A percentile compares a stretch with the other conserved stretches of the same genome.
Evolutionary conservation across 2,888 invertebrate species (phyloP).

Genomic region (Nephrotoma appendiculata): DNA sequence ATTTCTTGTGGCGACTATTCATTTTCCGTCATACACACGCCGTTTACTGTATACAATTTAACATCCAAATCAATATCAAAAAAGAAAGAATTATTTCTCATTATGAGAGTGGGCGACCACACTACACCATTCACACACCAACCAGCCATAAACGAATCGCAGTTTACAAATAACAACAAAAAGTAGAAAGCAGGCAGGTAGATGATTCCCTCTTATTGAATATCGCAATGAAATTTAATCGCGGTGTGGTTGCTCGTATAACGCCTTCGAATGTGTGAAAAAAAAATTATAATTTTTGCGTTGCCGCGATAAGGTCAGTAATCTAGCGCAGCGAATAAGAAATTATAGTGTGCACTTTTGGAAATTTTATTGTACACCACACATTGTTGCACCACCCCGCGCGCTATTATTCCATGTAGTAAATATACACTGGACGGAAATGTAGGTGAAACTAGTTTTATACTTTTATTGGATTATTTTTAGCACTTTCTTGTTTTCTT

Average conservation of each 20-base stretch:
- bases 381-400: background rate
- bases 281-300: background rate
- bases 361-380: background rate
- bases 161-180: background rate
- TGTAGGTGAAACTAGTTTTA: background rate
- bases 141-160: background rate
- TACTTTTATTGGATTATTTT: no score
- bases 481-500: background rate
- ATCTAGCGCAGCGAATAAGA: background rate
- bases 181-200: background rate
- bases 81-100: background rate
- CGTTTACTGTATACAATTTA: background rate
- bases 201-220: background rate
- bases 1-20: background rate
- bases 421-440: background rate
- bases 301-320: background rate
- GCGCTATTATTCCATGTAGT: no score
- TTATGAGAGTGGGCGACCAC: background rate
- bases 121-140: background rate
- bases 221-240: background rate
- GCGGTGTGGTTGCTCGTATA: background rate
- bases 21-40: background rate
- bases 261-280: background rate
- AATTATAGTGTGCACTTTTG: background rate
- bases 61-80: background rate